Base-by-base conservation (phyloP, 2,797 vertebrate genomes). In the Danio choprae region DNA sequence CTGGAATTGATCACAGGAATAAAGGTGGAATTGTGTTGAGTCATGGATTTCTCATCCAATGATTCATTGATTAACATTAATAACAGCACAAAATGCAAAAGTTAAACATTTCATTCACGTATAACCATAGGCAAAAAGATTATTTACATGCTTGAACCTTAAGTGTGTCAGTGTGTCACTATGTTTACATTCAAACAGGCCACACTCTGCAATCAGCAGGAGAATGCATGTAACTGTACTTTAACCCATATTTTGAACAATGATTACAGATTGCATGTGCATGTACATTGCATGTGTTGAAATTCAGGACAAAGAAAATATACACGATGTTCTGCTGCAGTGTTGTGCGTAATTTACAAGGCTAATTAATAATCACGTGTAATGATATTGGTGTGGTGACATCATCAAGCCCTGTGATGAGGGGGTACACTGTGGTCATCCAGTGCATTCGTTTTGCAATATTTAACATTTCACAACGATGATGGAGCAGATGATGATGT, bases 1-100 rank as follows among this genome's bases (percentile, higher is more conserved):
- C 38, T 48, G n/a, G 50, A 76, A 70, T 1, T 38, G 22, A 71
- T 55, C 22, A 46, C 4, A 62, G 65, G 71, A 56, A 43, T 62
- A n/a, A n/a, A n/a, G n/a, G n/a, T 22, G 46, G 38, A 29, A 18
- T 29, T 69, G 15, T 11, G 15, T 38, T 76, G 58, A 80, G 60
- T 84, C 79, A 69, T 62, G 8, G 15, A 62, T 81, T 41, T 78
- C 22, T 63, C n/a, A 29, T 16, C 4, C 8, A 50, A 20, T 81
- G 78, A 83, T 81, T 83, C 58, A 81, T 55, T 74, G 43, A 20
- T 16, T 29, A 15, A 65, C 20, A 64, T 44, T 81, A 10, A 48
- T 38, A 20, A 51, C n/a, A 16, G 43, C 8, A 43, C 8, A 64
- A 7, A 65, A 51, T 40, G 38, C 11, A 7, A 75, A 51, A 50